Evolutionary conservation across 1,140 invertebrate species (phyloP).

Genomic region (Fopius arisanus): DNA sequence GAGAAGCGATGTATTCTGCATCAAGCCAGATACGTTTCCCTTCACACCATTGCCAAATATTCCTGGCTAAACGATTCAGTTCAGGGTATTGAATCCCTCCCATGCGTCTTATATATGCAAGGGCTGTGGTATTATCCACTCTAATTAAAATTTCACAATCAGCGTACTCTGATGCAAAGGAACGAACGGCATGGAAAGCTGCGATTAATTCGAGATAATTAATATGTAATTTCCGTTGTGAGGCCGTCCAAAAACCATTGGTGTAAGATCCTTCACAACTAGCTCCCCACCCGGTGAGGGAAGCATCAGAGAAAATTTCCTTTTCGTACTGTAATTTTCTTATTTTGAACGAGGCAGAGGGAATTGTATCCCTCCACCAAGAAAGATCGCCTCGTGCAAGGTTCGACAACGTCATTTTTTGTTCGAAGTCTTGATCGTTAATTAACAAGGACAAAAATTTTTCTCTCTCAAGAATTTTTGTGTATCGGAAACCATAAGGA

Average conservation of each 20-base stretch:
- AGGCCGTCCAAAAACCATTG: slow-evolving; percentile 41
- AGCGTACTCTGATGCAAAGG: background rate
- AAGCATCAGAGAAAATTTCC: slow-evolving; percentile 53
- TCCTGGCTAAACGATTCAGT: background rate
- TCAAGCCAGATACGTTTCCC: slow-evolving; percentile 27
- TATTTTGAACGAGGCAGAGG: slow-evolving; percentile 18
- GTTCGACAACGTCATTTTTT: slow-evolving; percentile 7
- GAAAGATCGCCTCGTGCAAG: slow-evolving; percentile 36
- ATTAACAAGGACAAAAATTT: slow-evolving; percentile 13
- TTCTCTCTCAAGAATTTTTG: slow-evolving; percentile 17
- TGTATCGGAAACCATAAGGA: slow-evolving; percentile 18
- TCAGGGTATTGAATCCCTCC: background rate
- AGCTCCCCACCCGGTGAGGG: slow-evolving; percentile 48
- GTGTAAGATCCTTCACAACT: slow-evolving; percentile 34
- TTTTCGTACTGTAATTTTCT: slow-evolving; percentile 27
- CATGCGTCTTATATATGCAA: slow-evolving; percentile 5
- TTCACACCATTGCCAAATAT: slow-evolving; percentile 28
- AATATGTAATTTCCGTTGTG: slow-evolving; percentile 26
- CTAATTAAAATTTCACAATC: slow-evolving; percentile 1
- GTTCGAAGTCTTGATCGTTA: slow-evolving; percentile 17
- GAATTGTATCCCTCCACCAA: slow-evolving; percentile 48
- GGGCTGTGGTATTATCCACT: slow-evolving; percentile 15
- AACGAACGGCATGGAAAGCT: background rate
- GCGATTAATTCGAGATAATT: slow-evolving; percentile 9
- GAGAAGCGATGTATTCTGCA: slow-evolving; percentile 26